phyloP scores from a whole-genome alignment of 2,888 invertebrate genomes.

The Drosophila niveifrons region DNA sequence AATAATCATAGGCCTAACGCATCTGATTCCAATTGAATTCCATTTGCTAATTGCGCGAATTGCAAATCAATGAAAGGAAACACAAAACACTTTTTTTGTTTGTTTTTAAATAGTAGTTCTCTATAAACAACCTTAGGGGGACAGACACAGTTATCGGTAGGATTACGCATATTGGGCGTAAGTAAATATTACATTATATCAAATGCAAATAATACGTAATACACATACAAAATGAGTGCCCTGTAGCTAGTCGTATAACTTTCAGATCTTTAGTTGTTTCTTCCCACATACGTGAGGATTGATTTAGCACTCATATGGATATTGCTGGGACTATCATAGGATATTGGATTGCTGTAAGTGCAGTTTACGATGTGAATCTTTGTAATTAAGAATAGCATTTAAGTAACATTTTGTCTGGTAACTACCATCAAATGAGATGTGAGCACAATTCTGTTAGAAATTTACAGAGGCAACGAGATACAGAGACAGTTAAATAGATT shows the following conservation, averaged over 20 bases:
- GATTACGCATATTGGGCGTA: constrained; percentile 66
- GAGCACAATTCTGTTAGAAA: constrained; percentile 78
- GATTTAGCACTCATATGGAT: constrained; percentile 41
- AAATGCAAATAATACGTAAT: constrained; percentile 57
- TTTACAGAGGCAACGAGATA: constrained; percentile 36
- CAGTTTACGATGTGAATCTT: constrained; percentile 12
- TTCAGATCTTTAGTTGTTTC: constrained; percentile 44
- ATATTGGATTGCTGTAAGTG: constrained; percentile 23
- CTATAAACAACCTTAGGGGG: constrained; percentile 72
- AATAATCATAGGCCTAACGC: constrained; percentile 23
- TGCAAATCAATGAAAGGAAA: constrained; percentile 21
- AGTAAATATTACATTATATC: constrained; percentile 71
- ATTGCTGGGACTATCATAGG: constrained; percentile 20
- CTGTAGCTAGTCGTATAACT: constrained; percentile 51
- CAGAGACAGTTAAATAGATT: constrained; percentile 10
- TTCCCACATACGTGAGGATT: constrained; percentile 29
- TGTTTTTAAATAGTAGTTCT: constrained; percentile 30
- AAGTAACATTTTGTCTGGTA: constrained; percentile 75
- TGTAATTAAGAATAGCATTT: constrained; percentile 30
- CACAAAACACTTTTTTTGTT: constrained; percentile 5
- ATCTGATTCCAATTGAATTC: constrained; percentile 46
- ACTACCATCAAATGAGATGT: constrained; percentile 44
- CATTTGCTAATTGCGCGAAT: constrained; percentile 52
- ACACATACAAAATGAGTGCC: constrained; percentile 49
- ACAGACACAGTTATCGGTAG: constrained; percentile 76